A percentile compares a stretch with the other conserved stretches of the same genome.
Conservation (phyloP, 1,140 invertebrate species). For the Delia radicum region DNA sequence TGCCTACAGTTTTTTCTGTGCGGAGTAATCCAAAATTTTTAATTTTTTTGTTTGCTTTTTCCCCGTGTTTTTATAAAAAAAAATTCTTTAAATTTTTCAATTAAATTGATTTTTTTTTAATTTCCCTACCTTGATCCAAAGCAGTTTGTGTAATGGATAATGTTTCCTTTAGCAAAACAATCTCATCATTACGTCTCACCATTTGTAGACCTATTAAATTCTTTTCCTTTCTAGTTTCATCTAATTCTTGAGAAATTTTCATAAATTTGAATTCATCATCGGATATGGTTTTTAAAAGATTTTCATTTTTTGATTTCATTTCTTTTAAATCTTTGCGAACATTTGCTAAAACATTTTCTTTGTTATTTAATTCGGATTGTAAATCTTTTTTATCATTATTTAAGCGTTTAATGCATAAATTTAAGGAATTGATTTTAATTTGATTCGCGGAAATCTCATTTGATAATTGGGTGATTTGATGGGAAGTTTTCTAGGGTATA, state of each 20-base stretch:
- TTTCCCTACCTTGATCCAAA: constrained; percentile 63
- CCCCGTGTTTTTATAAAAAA: not conserved
- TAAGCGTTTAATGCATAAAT: constrained; percentile 60
- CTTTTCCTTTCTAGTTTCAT: constrained; percentile 66
- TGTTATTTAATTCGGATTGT: constrained; percentile 57
- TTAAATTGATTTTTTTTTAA: not conserved
- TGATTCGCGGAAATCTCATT: constrained; percentile 43
- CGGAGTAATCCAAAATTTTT: not conserved
- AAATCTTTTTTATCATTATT: constrained; percentile 71
- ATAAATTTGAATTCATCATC: constrained; percentile 61
- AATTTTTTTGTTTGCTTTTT: too few relatives aligned
- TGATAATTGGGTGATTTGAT: constrained; percentile 45
- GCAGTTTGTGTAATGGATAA: constrained; percentile 70
- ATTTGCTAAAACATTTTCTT: constrained; percentile 54
- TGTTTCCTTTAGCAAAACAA: constrained; percentile 72
- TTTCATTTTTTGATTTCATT: constrained; percentile 60
- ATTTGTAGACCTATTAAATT: constrained; percentile 75
- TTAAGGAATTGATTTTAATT: constrained; percentile 41
- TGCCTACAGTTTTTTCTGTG: too few relatives aligned
- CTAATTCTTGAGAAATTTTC: constrained; percentile 66
- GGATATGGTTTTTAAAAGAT: constrained; percentile 51
- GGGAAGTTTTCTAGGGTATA: constrained; percentile 35
- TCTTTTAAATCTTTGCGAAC: constrained; percentile 60
- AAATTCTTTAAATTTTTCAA: not conserved
- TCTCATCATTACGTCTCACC: constrained; percentile 74